A percentile compares a stretch with the other conserved stretches of the same genome.
Evolutionary conservation across 2,113 vertebrate genomes (phyloP).

Genomic region (Lates calcarifer): DNA sequence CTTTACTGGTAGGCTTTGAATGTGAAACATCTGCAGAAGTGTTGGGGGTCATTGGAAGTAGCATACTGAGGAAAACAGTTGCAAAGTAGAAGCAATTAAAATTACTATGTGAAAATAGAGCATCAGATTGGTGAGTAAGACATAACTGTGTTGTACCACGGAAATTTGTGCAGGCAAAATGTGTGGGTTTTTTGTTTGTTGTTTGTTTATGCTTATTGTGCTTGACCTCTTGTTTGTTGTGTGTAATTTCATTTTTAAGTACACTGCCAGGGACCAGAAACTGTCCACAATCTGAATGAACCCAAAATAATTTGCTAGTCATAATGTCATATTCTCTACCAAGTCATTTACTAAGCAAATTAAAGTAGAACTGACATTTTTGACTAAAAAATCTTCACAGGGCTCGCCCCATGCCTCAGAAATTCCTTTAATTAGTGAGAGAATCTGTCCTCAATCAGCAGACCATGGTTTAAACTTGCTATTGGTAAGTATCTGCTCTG

Average conservation of each 20-base stretch:
- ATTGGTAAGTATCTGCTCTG: not conserved
- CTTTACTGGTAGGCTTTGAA: too few relatives aligned
- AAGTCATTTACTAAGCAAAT: not conserved
- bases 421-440: not conserved
- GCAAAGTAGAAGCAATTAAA: too few relatives aligned
- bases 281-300: not conserved
- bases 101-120: too few relatives aligned
- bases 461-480: not conserved
- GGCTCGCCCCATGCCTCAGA: not conserved
- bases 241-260: not conserved
- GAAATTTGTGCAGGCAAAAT: too few relatives aligned
- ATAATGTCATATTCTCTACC: not conserved
- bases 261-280: too few relatives aligned
- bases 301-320: not conserved
- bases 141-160: too few relatives aligned
- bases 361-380: not conserved
- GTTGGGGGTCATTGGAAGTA: too few relatives aligned
- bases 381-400: not conserved
- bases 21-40: too few relatives aligned
- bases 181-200: too few relatives aligned
- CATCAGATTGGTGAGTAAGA: too few relatives aligned
- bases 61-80: too few relatives aligned
- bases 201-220: not conserved
- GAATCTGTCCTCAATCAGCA: not conserved
- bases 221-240: not conserved